phyloP scores from a whole-genome alignment of 2,113 vertebrate species.

The Syngnathus scovelli region DNA sequence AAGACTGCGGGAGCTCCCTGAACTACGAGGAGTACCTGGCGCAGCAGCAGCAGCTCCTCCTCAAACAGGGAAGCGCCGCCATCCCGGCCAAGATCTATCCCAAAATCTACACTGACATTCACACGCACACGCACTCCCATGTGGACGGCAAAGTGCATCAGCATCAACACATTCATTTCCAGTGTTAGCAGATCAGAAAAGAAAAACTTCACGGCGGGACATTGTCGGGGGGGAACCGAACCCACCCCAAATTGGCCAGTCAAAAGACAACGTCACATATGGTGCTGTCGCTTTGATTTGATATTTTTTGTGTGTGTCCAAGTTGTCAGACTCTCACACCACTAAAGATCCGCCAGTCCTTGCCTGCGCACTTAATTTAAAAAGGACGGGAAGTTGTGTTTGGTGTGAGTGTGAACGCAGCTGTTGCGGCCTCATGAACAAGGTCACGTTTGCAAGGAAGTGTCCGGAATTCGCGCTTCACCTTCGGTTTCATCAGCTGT shows the following conservation, averaged over 20 bases:
- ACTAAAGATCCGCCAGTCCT: constrained; percentile 48
- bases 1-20: constrained; percentile 80
- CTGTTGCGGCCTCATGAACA: constrained; percentile 18
- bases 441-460: constrained; percentile 17
- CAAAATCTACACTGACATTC: constrained; percentile 92
- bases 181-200: constrained; percentile 74
- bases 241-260: constrained; percentile 45
- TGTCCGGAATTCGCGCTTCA: constrained; percentile 20
- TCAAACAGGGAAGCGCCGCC: constrained; percentile 65
- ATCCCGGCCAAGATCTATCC: constrained; percentile 81
- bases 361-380: constrained; percentile 53
- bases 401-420: constrained; percentile 31
- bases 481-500: constrained; percentile 30
- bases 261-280: constrained; percentile 30
- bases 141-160: constrained; percentile 92
- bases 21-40: constrained; percentile 88
- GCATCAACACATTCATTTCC: constrained; percentile 93
- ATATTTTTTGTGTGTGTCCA: constrained; percentile 7
- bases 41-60: constrained; percentile 69
- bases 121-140: constrained; percentile 85
- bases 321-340: constrained; percentile 48
- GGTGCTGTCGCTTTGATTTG: constrained; percentile 43
- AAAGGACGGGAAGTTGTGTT: constrained; percentile 29
- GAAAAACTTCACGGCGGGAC: constrained; percentile 17
- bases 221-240: constrained; percentile 25